Evolutionary conservation across 2,113 vertebrate species (phyloP).

Genomic region (Corapipo altera): DNA sequence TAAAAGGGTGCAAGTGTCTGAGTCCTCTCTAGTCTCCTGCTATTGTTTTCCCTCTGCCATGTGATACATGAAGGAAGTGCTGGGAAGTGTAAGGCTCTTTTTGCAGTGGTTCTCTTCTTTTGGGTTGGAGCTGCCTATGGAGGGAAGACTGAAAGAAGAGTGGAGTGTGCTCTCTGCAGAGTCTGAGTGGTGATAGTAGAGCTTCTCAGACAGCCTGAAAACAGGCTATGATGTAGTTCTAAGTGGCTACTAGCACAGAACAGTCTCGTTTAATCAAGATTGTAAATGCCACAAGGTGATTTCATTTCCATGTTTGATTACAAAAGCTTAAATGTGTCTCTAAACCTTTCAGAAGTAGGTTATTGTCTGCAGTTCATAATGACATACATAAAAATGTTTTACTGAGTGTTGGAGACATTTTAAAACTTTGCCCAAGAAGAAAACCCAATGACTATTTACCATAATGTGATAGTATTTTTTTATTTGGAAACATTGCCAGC

Average conservation of each 20-base stretch:
- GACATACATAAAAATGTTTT: neutral
- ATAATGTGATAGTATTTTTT: slow-evolving; percentile 11
- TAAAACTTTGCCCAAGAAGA: slow-evolving; percentile 31
- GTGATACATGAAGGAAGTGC: neutral
- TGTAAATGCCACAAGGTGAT: neutral
- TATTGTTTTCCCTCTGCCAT: neutral
- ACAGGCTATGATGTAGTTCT: neutral
- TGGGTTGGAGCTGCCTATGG: neutral
- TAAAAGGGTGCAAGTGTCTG: neutral
- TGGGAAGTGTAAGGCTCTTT: neutral
- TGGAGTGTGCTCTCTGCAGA: neutral
- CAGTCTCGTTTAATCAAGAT: neutral
- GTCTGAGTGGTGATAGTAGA: neutral
- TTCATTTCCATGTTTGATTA: slow-evolving; percentile 33
- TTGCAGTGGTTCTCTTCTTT: neutral
- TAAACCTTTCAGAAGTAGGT: neutral
- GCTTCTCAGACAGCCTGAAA: neutral
- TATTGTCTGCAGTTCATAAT: neutral
- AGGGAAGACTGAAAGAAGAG: neutral
- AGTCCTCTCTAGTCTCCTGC: neutral
- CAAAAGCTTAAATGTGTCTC: neutral
- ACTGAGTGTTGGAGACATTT: neutral
- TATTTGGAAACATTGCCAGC: slow-evolving; percentile 39
- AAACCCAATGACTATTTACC: slow-evolving; percentile 22
- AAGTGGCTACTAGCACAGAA: neutral